Conservation (phyloP, 2,797 vertebrate genomes). For the Remorina albescens region DNA sequence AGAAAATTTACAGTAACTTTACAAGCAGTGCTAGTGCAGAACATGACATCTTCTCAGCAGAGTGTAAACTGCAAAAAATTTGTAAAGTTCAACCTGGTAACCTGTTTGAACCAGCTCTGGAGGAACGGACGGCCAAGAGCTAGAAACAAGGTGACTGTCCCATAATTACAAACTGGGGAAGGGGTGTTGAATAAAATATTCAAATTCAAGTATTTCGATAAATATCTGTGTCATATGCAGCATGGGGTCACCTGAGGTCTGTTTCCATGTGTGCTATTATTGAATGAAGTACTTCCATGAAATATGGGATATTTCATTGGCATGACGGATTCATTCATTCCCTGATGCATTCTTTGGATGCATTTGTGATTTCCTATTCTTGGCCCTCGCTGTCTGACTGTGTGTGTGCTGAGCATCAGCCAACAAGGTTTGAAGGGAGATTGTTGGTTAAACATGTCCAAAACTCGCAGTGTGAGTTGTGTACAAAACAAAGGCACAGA, state of each 20-base stretch:
- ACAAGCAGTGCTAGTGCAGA: background rate
- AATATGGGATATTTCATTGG: constrained; percentile 6
- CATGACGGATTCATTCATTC: constrained; percentile 11
- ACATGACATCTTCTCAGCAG: constrained; percentile 34
- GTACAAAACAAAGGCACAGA: constrained; percentile 68
- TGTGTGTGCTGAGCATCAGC: constrained; percentile 34
- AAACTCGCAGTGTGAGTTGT: constrained; percentile 48
- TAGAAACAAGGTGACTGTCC: constrained; percentile 5
- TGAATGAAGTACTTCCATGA: background rate
- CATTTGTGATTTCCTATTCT: constrained; percentile 1
- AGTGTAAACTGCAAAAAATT: constrained; percentile 44
- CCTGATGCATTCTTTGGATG: constrained; percentile 17
- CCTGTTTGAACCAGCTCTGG: constrained; percentile 1
- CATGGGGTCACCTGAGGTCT: constrained; percentile 1
- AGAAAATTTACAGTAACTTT: constrained; percentile 4
- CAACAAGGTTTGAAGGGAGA: constrained; percentile 51
- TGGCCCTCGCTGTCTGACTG: constrained; percentile 9
- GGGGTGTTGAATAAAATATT: background rate
- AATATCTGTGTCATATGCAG: background rate
- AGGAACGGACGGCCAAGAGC: background rate
- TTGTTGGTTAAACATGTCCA: constrained; percentile 41
- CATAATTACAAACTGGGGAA: background rate
- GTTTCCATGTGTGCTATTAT: background rate
- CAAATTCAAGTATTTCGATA: too few species aligned
- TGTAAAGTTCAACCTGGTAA: constrained; percentile 31